These are phyloP conservation scores for Macrotis lagotis DNA, from an alignment of 2,113 vertebrate genomes.

Conservation along the genomic window DNA sequence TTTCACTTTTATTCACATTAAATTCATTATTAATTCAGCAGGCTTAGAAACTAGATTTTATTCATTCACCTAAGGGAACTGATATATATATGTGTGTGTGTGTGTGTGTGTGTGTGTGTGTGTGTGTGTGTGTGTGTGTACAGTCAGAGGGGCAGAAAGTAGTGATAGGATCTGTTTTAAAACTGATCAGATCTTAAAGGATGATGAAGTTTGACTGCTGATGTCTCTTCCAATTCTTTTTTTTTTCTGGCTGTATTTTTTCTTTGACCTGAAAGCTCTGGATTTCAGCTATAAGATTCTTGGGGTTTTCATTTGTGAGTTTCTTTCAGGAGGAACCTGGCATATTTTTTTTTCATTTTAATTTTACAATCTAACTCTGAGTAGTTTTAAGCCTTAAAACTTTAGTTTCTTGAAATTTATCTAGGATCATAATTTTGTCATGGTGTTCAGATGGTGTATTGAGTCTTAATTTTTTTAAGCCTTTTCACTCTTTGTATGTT, in stretches of 20 bases:
- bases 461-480: background rate
- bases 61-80: background rate
- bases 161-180: too few relatives aligned
- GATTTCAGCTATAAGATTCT: background rate
- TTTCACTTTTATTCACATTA: too few relatives aligned
- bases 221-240: background rate
- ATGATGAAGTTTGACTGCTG: too few relatives aligned
- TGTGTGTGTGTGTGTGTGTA: too few relatives aligned
- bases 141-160: too few relatives aligned
- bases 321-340: too few relatives aligned
- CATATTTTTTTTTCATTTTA: background rate
- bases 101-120: too few relatives aligned
- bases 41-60: background rate
- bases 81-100: too few relatives aligned
- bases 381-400: too few relatives aligned
- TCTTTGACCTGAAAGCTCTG: background rate
- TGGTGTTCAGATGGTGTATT: background rate
- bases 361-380: background rate
- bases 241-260: background rate
- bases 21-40: background rate
- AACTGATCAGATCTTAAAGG: too few relatives aligned
- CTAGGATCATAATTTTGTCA: background rate
- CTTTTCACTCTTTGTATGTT: background rate
- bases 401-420: background rate
- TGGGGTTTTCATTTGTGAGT: background rate